These are phyloP conservation scores for Cosmopolites sordidus DNA, from an alignment of 2,888 invertebrate species.

Conservation along the genomic window DNA sequence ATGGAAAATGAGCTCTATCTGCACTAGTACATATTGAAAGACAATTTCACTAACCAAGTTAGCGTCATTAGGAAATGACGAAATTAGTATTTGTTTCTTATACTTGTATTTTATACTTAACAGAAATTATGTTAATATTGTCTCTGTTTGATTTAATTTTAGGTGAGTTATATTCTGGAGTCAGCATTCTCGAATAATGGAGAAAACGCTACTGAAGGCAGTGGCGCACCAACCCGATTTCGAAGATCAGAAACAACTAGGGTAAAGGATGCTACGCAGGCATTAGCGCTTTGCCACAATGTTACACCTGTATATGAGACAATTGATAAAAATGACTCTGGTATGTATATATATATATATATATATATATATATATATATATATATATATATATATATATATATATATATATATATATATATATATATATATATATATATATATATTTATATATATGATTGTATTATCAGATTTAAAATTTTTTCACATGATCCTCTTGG, in stretches of 20 bases:
- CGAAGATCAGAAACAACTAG: slow-evolving; percentile 67
- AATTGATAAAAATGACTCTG: slow-evolving; percentile 35
- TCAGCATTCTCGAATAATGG: slow-evolving; percentile 44
- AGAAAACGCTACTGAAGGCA: slow-evolving; percentile 30
- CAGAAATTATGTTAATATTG: too few relatives aligned
- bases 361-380: too few relatives aligned
- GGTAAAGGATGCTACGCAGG: slow-evolving; percentile 86
- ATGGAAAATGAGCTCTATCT: too few relatives aligned
- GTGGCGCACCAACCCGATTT: slow-evolving; percentile 47
- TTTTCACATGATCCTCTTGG: not conserved
- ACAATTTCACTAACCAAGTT: too few relatives aligned
- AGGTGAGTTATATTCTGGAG: slow-evolving; percentile 51
- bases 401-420: slow-evolving; percentile 11
- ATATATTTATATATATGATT: too few relatives aligned
- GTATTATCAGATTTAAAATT: too few relatives aligned
- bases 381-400: not conserved
- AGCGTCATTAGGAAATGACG: too few relatives aligned
- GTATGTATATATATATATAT: slow-evolving; percentile 20
- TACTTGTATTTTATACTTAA: too few relatives aligned
- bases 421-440: not conserved
- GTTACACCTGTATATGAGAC: slow-evolving; percentile 94
- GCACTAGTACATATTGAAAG: too few relatives aligned
- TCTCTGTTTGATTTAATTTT: too few relatives aligned
- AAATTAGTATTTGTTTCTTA: too few relatives aligned
- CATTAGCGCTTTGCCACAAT: slow-evolving; percentile 96